Percentiles rank a stretch among this genome's conserved stretches.
phyloP scores from a whole-genome alignment of 2,797 vertebrate species.

The Pipistrellus pygmaeus region DNA sequence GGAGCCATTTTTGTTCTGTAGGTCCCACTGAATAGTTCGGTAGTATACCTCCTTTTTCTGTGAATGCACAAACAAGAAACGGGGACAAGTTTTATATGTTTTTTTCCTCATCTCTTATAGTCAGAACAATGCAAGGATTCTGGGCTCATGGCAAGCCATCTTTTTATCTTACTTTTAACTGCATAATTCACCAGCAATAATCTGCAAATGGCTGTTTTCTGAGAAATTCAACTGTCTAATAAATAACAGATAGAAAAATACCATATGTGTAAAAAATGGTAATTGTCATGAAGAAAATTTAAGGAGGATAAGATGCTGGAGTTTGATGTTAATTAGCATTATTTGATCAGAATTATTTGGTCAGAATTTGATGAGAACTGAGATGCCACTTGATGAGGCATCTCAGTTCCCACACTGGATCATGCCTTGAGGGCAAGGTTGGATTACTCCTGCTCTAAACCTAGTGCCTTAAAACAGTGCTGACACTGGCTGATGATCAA shows the following conservation, averaged over 20 bases:
- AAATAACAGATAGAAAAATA: background rate
- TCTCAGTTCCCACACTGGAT: background rate
- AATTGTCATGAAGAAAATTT: background rate
- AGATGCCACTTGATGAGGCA: background rate
- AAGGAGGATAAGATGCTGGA: background rate
- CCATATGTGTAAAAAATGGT: background rate
- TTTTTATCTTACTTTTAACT: background rate
- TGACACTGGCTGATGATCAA: background rate
- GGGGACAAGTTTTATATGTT: background rate
- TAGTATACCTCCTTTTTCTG: background rate
- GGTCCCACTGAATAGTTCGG: background rate
- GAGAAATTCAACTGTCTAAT: background rate
- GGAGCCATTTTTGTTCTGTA: background rate
- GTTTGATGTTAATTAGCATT: background rate
- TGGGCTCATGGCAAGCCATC: background rate
- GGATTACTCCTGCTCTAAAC: background rate
- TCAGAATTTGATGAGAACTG: too few relatives aligned
- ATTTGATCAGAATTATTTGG: background rate
- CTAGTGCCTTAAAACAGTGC: background rate
- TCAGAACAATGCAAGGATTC: background rate
- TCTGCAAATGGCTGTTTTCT: background rate
- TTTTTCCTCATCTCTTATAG: background rate
- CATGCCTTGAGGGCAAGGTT: background rate
- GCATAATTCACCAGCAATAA: background rate
- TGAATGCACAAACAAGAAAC: background rate